A percentile compares a stretch with the other conserved stretches of the same genome.
These are phyloP conservation scores for Trichoplusia ni DNA, from an alignment of 1,140 invertebrate species.

Conservation along the genomic window DNA sequence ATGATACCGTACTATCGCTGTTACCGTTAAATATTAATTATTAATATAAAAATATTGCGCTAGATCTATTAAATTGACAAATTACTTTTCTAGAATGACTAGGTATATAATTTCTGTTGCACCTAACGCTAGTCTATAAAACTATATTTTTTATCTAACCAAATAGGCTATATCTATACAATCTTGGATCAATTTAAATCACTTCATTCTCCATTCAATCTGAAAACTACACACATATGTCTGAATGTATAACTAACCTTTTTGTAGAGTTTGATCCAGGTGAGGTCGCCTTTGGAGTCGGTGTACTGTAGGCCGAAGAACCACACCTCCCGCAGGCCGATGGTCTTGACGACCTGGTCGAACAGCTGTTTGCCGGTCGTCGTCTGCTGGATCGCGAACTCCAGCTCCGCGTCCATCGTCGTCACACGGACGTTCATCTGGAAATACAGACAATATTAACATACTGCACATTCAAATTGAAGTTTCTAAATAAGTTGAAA, in stretches of 20 bases:
- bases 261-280: slow-evolving; percentile 99
- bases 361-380: slow-evolving; percentile 99
- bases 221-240: too few relatives aligned
- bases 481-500: not conserved
- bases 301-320: slow-evolving; percentile 99
- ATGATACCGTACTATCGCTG: not conserved
- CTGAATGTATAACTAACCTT: slow-evolving; percentile 88
- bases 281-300: slow-evolving; percentile 98
- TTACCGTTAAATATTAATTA: not conserved
- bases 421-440: slow-evolving; percentile 99
- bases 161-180: too few relatives aligned
- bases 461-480: not conserved
- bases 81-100: too few relatives aligned
- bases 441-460: slow-evolving; percentile 45
- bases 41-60: not conserved
- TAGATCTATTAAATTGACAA: too few relatives aligned
- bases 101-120: too few relatives aligned
- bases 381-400: slow-evolving; percentile 99
- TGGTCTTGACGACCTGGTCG: slow-evolving; percentile 99
- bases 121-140: too few relatives aligned
- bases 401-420: slow-evolving; percentile 99
- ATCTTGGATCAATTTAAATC: too few relatives aligned
- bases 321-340: slow-evolving; percentile 99
- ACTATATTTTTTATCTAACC: too few relatives aligned
- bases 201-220: too few relatives aligned